Evolutionary conservation across 2,888 invertebrate genomes (phyloP), one percentile per base, ranked within the genome.

Genomic region (Rotaria socialis): DNA sequence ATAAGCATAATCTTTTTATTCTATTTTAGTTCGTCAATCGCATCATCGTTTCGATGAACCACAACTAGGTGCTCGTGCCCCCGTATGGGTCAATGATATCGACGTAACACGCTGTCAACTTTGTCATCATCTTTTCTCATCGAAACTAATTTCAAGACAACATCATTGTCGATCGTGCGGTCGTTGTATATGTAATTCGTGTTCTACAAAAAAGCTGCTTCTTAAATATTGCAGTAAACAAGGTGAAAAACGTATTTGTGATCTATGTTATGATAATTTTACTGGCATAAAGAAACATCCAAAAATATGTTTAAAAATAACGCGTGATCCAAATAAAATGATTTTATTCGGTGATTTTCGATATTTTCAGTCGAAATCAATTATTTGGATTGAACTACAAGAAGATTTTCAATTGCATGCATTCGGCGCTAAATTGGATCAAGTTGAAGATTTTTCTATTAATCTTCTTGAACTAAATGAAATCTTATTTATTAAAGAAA

Each of bases 81-180:
- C 80, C 10, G 2, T 47, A n/a, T 47, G 47, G 80, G 47, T 80
- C 1, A 47, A 80, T n/a, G 80, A 80, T 80, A n/a, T 2, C 16
- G 47, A 80, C n/a, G 47, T 80, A 14, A 47, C 43, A n/a, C 47
- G 80, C n/a, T 80, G 80, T 80, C 80, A 80, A 47, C 35, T 80
- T 5, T 80, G 80, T 47, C 22, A 80, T 80, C 24, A 24, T 2
- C 11, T 11, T 47, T 47, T 80, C 8, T 10, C 2, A 3, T 4
- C 4, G 10, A 80, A 10, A 47, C 0, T n/a, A 14, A n/a, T 80
- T n/a, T 24, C 47, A 14, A 8, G n/a, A 27, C n/a, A 14, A n/a
- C 47, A 80, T n/a, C 47, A 80, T 47, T 80, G 80, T 80, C 80
- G n/a, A 47, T 43, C 80, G 47, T 80, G 80, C n/a, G 80, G 80